Conservation (phyloP, 2,888 invertebrate species). For the Troilus luridus region DNA sequence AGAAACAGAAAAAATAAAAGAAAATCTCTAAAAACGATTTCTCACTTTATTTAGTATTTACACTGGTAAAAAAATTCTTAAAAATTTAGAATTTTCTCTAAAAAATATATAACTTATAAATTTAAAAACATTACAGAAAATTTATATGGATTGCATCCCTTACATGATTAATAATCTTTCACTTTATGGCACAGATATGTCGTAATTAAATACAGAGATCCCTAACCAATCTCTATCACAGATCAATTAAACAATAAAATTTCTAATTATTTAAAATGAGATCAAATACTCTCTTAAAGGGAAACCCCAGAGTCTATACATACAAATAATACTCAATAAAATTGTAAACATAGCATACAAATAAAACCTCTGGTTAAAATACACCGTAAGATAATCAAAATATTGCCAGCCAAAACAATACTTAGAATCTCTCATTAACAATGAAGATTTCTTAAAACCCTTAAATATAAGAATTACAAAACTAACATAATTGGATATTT, state of each 20-base stretch:
- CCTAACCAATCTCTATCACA: too few species aligned
- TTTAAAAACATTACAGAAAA: not conserved
- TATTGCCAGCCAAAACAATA: not conserved
- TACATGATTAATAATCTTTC: not conserved
- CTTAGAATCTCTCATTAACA: not conserved
- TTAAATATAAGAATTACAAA: not conserved
- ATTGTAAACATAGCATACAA: not conserved
- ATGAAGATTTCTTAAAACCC: not conserved
- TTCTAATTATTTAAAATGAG: not conserved
- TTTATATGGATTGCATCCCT: not conserved
- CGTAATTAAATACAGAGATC: not conserved
- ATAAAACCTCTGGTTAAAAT: not conserved
- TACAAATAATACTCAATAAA: not conserved
- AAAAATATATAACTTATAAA: conserved; percentile 5
- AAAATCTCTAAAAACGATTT: not conserved
- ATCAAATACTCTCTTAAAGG: not conserved
- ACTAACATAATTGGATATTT: conserved; percentile 5
- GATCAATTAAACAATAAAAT: not conserved
- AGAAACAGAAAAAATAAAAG: not conserved
- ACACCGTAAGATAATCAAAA: not conserved
- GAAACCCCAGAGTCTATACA: not conserved
- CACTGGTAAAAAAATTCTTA: conserved; percentile 15
- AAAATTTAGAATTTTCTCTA: not conserved
- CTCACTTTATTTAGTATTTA: conserved; percentile 18
- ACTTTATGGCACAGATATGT: not conserved